Evolutionary conservation across 2,888 invertebrate species (phyloP).

Genomic region (Corbicula japonica): DNA sequence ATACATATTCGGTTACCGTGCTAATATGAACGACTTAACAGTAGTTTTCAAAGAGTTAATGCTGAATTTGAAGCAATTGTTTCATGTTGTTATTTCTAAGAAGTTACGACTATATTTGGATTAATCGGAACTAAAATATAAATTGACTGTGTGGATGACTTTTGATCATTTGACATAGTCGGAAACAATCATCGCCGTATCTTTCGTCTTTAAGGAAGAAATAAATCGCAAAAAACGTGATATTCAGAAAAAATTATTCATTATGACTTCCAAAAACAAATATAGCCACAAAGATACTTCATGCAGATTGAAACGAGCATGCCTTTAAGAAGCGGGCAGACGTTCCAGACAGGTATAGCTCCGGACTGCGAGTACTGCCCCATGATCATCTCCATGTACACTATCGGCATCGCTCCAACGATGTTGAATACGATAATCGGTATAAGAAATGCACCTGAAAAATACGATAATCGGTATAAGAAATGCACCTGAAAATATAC

Average conservation of each 20-base stretch:
- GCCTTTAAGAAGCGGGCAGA: conserved; percentile 67
- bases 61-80: not conserved
- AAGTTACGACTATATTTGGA: not conserved
- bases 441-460: conserved; percentile 62
- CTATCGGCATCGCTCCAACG: conserved; percentile 61
- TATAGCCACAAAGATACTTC: not conserved
- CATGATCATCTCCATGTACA: conserved; percentile 66
- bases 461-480: conserved; percentile 50
- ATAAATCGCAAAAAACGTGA: no score
- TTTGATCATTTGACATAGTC: no score
- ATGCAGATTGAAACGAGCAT: no score
- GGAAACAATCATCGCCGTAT: no score
- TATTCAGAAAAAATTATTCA: no score
- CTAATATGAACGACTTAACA: no score
- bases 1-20: no score
- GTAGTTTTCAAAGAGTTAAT: not conserved
- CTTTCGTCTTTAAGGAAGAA: no score
- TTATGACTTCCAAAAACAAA: no score
- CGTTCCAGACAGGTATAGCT: conserved; percentile 64
- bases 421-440: conserved; percentile 63
- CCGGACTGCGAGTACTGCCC: conserved; percentile 66
- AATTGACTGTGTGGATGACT: not conserved
- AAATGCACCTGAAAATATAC: conserved; percentile 58
- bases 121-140: not conserved
- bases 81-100: not conserved